These are phyloP conservation scores for Rhaphigaster nebulosa DNA, from an alignment of 2,888 invertebrate genomes.

Conservation along the genomic window DNA sequence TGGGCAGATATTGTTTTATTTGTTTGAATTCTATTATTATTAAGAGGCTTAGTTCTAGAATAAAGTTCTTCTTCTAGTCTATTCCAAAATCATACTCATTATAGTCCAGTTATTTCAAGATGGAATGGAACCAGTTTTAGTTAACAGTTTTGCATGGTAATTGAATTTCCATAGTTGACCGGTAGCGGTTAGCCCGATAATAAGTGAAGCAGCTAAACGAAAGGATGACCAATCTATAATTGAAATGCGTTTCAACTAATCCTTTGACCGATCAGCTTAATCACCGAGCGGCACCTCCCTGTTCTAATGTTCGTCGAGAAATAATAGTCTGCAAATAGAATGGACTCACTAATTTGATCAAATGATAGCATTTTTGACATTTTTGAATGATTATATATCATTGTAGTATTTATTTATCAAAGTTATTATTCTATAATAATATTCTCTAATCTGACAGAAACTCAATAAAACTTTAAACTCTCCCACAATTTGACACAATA, in stretches of 20 bases:
- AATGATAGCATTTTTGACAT: neutral
- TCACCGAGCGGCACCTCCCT: neutral
- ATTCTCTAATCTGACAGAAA: too few relatives aligned
- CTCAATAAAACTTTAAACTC: too few relatives aligned
- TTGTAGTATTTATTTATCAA: too few relatives aligned
- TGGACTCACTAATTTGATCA: neutral
- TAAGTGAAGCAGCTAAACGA: neutral
- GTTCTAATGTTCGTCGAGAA: neutral
- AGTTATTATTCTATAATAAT: too few relatives aligned
- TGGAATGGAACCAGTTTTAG: neutral
- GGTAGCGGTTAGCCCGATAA: neutral
- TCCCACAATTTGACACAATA: too few relatives aligned
- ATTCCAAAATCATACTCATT: too few relatives aligned
- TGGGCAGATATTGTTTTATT: too few relatives aligned
- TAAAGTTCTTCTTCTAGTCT: too few relatives aligned
- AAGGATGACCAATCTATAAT: neutral
- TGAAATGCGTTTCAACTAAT: neutral
- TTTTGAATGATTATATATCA: neutral
- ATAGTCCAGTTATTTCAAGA: too few relatives aligned
- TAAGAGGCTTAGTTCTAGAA: too few relatives aligned
- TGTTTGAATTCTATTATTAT: too few relatives aligned
- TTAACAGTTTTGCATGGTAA: neutral
- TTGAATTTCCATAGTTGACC: neutral
- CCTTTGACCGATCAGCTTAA: slow-evolving; percentile 28
- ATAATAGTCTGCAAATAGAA: neutral